Evolutionary conservation across 2,113 vertebrate species (phyloP), one percentile per base, ranked within the genome.

Genomic region (Taurulus bubalis): DNA sequence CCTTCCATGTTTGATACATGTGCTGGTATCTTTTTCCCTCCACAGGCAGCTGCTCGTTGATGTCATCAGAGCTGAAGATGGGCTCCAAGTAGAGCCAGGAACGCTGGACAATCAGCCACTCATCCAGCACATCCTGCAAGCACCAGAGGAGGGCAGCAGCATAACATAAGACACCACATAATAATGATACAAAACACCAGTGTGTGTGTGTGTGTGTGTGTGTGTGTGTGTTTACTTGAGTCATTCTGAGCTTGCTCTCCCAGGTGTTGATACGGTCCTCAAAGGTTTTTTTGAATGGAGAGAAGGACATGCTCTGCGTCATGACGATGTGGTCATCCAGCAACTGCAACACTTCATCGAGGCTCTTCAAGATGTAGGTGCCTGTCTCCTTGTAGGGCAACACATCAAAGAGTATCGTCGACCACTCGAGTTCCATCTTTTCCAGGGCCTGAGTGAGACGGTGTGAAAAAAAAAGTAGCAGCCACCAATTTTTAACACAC

Each of bases 11-110:
- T 51, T 87, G 82, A 76, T 98, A 96, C 95, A 97, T 93, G 0
- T 88, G 91, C 86, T 96, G 95, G 87, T 97, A 99, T 84, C 83
- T 94, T 85, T 95, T 94, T 71, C 94, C 97, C 89, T 98, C 97
- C 64, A 95, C 79, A 0, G 97, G 97, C 42, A 98, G 94, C 85
- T 97, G 97, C 63, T 95, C 92, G 85, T 94, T 97, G 89, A 98
- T 97, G 81, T 99, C 97, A 71, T 97, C 97, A 7, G 96, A 99
- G 70, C 95, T 96, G 80, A 99, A 99, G 91, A 98, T 97, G 71
- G 97, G 96, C 87, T 99, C 96, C 90, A 98, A 89, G 91, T 96
- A 97, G 4, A 99, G 95, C 98, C 97, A 99, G 63, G 96, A 91
- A 4, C 94, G 89, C 90, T 99, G 98, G 83, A 96, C 98, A 8